phyloP scores from a whole-genome alignment of 2,113 vertebrate genomes.

The Cinclus mexicanus region DNA sequence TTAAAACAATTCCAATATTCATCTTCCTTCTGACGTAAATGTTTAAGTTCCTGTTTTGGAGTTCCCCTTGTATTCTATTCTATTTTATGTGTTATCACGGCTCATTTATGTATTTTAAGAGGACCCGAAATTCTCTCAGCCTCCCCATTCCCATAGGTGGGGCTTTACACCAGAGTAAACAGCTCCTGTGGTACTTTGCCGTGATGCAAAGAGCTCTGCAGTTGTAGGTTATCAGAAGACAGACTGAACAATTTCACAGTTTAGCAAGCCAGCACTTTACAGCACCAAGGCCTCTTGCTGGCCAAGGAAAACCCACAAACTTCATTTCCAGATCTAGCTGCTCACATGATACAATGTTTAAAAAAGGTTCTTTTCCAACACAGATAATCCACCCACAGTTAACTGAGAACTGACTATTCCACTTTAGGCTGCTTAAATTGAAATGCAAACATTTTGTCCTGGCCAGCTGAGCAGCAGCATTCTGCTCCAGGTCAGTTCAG shows the following conservation, averaged over 20 bases:
- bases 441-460: background rate
- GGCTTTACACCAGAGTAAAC: background rate
- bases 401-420: background rate
- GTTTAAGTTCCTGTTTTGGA: background rate
- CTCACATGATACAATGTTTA: background rate
- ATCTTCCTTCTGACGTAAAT: background rate
- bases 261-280: background rate
- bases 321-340: slow-evolving; percentile 7
- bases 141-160: background rate
- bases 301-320: slow-evolving; percentile 7
- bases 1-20: background rate
- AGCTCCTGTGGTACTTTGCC: background rate
- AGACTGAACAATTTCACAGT: background rate
- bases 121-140: background rate
- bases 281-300: background rate
- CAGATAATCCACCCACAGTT: background rate
- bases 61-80: background rate
- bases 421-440: background rate
- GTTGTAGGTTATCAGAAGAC: background rate
- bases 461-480: background rate
- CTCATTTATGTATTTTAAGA: background rate
- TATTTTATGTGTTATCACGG: background rate
- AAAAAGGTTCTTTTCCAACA: background rate
- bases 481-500: background rate
- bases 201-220: background rate